Base-by-base conservation (phyloP, 2,113 vertebrate genomes). In the Haplochromis burtoni region DNA sequence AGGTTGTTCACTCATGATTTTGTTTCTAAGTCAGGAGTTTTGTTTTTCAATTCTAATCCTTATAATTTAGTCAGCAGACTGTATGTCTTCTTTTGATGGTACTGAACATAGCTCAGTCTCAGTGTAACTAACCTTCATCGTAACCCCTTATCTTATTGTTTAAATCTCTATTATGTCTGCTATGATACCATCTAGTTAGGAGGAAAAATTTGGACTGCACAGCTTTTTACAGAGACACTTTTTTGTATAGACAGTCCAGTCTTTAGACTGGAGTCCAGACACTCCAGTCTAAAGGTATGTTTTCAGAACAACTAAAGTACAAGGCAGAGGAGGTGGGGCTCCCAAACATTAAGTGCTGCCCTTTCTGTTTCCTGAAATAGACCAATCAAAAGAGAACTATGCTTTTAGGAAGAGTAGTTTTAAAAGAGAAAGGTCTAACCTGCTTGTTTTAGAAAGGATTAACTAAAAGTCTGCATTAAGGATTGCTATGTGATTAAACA, bases 1-100 rank as follows among this genome's bases (percentile, higher is more conserved):
- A 66, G 61, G 17, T 63, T 55, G 6, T 55, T 55, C 53, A 55
- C 53, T 55, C 53, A 55, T 55, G 53, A 55, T 8, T 2, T 33
- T 66, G 29, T 66, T 33, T 66, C 6, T 19, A 35, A 35, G 31
- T 12, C 17, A 35, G 16, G 31, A 66, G 61, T 0, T 66, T 1
- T 35, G 31, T 66, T 66, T n/a, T 66, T 66, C 31, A 66, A 7
- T 66, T 66, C 4, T 7, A 3, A 66, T 12, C 9, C 31, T 12
- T 11, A 66, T 66, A 66, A 33, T 66, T 66, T n/a, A 35, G 61
- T 8, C 10, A 33, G 17, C 16, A n/a, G 61, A 35, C 61, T 66
- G 17, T 35, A 0, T 19, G 0, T 66, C 61, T n/a, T 66, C 1
- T 66, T 66, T 33, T 66, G 61, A n/a, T 66, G 31, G 4, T 1